Evolutionary conservation across 2,113 vertebrate genomes (phyloP), one percentile per base, ranked within the genome.

Genomic region (Meriones unguiculatus): DNA sequence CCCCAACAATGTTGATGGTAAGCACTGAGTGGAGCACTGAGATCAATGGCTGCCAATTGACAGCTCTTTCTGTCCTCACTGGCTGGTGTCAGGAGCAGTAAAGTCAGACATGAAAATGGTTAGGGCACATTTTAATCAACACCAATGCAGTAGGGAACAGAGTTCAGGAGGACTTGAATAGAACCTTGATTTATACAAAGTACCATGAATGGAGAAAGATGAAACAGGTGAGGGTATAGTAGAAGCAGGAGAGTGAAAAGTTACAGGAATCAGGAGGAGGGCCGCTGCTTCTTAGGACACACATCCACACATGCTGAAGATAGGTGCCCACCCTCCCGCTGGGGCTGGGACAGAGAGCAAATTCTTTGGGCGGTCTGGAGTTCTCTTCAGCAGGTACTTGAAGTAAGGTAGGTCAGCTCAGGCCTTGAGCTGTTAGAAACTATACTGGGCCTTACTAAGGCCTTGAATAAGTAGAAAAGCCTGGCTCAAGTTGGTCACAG

Each of bases 181-280:
- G 86, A 52, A 52, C 54, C 70, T 73, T 1, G 25, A 20, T 73
- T 84, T 80, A 13, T 5, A 22, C 57, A 75, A 54, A 57, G 50
- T 1, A 0, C 70, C 69, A 54, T 67, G 59, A 93, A 89, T 35
- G 52, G 38, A 91, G 50, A 80, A 5, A 0, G 72, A 77, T 28
- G 52, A 32, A 20, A n/a, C 3, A 0, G 24, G 64, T 5, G 1
- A 24, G 32, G 41, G 24, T 22, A 50, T n/a, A 25, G 9, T 2
- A 62, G 35, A 25, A 41, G 75, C 18, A 59, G 81, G 67, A 86
- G 89, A 80, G 64, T 67, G 75, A 82, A 67, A 65, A 46, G 4
- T 87, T 7, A 75, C 22, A 38, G 32, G 81, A 38, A 25, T 13
- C 32, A 52, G 81, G 84, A 64, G 35, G 20, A 7, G 13, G 46